Conservation (phyloP, 2,888 invertebrate genomes). For the Cloeon dipterum region DNA sequence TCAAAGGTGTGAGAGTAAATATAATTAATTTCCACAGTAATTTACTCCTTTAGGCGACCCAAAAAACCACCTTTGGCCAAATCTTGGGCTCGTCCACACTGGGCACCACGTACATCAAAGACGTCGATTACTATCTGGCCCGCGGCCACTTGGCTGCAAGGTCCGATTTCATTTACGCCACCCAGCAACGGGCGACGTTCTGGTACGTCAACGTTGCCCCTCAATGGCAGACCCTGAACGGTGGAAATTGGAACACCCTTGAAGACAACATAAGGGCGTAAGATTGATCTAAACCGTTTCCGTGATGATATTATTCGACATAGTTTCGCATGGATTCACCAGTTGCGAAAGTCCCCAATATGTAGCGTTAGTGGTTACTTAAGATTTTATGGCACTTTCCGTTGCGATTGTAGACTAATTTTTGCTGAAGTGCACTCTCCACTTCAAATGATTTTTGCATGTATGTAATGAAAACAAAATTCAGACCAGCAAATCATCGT, state of each 20-base stretch:
- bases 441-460: too few relatives aligned
- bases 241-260: slow-evolving; percentile 27
- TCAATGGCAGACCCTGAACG: slow-evolving; percentile 40
- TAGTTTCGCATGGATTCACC: slow-evolving; percentile 13
- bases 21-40: too few relatives aligned
- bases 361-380: too few relatives aligned
- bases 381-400: too few relatives aligned
- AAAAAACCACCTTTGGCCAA: background rate
- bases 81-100: background rate
- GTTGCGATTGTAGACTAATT: too few relatives aligned
- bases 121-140: slow-evolving; percentile 17
- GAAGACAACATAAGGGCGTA: slow-evolving; percentile 24
- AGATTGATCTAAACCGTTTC: slow-evolving; percentile 14
- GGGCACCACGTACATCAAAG: too few relatives aligned
- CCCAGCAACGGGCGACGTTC: slow-evolving; percentile 32
- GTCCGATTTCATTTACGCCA: slow-evolving; percentile 33
- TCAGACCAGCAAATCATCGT: too few relatives aligned
- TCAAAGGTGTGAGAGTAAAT: background rate
- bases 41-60: too few relatives aligned
- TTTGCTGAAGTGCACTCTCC: too few relatives aligned
- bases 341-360: too few relatives aligned
- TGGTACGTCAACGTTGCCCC: slow-evolving; percentile 40
- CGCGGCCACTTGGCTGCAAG: slow-evolving; percentile 38
- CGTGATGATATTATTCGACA: slow-evolving; percentile 18
- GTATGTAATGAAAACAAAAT: too few relatives aligned